A percentile compares a stretch with the other conserved stretches of the same genome.
Evolutionary conservation across 2,113 vertebrate genomes (phyloP).

Genomic region (Camelus bactrianus): DNA sequence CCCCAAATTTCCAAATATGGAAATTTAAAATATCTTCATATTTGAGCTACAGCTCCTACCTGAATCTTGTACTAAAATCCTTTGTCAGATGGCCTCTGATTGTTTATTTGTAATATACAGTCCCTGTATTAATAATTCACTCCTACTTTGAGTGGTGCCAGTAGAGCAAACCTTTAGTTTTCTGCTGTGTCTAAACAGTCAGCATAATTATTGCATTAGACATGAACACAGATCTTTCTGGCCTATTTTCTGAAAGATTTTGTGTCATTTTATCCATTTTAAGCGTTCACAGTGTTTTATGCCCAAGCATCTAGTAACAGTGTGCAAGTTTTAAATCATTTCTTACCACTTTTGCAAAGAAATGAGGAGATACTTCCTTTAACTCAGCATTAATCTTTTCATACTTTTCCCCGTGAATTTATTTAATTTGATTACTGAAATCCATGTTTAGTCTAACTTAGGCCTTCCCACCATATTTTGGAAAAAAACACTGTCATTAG

Average conservation of each 20-base stretch:
- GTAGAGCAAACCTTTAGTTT: not conserved
- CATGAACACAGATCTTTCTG: not conserved
- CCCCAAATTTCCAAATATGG: not conserved
- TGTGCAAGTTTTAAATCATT: not conserved
- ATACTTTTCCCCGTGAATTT: not conserved
- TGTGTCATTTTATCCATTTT: not conserved
- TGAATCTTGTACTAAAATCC: not conserved
- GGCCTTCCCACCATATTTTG: not conserved
- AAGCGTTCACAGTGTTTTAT: not conserved
- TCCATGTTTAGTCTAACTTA: not conserved
- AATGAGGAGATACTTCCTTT: not conserved
- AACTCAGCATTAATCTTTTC: not conserved
- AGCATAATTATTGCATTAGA: not conserved
- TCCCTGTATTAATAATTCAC: not conserved
- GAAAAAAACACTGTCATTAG: not conserved
- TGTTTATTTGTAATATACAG: not conserved
- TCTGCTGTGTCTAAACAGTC: not conserved
- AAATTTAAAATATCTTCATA: conserved; percentile 56
- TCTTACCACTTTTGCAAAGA: not conserved
- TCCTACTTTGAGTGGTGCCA: not conserved
- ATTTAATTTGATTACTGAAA: conserved; percentile 10
- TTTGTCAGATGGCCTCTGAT: not conserved
- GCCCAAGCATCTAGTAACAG: not conserved
- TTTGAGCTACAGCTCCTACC: not conserved
- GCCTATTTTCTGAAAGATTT: not conserved